phyloP scores from a whole-genome alignment of 2,113 vertebrate species.

The Neogale vison region DNA sequence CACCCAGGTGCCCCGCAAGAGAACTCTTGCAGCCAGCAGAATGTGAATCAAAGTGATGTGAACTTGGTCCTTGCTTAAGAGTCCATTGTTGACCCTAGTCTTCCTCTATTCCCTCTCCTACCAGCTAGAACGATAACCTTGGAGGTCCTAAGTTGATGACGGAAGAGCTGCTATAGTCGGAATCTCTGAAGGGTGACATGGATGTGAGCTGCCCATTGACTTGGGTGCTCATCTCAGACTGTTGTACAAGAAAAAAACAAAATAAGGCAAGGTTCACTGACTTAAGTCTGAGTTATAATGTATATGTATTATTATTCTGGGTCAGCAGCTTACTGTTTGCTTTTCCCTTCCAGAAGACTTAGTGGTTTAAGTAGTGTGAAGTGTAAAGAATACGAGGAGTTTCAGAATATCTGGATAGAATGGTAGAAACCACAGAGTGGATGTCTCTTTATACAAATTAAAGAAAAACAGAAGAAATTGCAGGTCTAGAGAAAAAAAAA shows the following conservation, averaged over 20 bases:
- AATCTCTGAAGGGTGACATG: neutral
- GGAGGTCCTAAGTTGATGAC: neutral
- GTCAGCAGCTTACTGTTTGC: neutral
- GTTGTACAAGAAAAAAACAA: neutral
- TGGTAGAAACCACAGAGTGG: neutral
- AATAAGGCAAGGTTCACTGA: neutral
- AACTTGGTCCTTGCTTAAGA: neutral
- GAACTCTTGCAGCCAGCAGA: neutral
- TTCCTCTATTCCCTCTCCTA: neutral
- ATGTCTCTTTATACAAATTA: neutral
- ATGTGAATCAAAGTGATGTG: neutral
- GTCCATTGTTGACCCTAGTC: neutral
- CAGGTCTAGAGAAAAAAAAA: neutral
- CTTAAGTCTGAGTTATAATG: neutral
- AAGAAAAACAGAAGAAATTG: slow-evolving; percentile 13
- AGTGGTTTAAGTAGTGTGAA: neutral
- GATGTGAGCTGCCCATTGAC: neutral
- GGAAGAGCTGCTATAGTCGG: neutral
- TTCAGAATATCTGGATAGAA: neutral
- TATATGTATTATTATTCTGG: neutral
- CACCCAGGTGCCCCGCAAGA: neutral
- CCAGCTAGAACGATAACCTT: neutral
- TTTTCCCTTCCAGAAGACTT: neutral
- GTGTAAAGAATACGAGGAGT: neutral
- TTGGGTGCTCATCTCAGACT: neutral